Evolutionary conservation across 2,888 invertebrate species (phyloP).

Genomic region (Lithophane socia): DNA sequence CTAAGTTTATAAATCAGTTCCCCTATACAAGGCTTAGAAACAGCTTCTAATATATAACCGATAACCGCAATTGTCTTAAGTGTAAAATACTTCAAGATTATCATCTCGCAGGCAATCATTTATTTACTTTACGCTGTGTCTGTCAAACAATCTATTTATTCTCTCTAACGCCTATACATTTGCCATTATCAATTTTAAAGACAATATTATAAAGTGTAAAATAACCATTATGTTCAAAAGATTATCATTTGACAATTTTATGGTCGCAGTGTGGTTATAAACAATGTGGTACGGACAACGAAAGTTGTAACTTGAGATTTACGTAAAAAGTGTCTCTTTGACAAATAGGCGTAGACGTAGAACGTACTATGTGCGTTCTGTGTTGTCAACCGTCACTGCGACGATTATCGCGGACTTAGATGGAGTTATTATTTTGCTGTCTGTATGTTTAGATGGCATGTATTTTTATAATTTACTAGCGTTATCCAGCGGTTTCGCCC

Average conservation of each 20-base stretch:
- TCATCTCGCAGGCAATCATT: slow-evolving; percentile 59
- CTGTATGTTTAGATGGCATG: not conserved
- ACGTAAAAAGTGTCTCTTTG: slow-evolving; percentile 56
- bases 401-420: slow-evolving; percentile 31
- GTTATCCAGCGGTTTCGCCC: no score
- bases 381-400: slow-evolving; percentile 18
- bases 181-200: slow-evolving; percentile 68
- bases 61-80: slow-evolving; percentile 58
- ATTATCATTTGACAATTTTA: slow-evolving; percentile 74
- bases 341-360: slow-evolving; percentile 27
- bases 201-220: slow-evolving; percentile 70
- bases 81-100: slow-evolving; percentile 64
- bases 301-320: slow-evolving; percentile 65
- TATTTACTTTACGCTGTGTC: slow-evolving; percentile 59
- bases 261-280: slow-evolving; percentile 54
- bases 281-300: slow-evolving; percentile 58
- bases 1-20: slow-evolving; percentile 32
- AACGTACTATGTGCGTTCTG: slow-evolving; percentile 29
- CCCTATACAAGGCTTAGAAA: slow-evolving; percentile 18
- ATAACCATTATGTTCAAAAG: slow-evolving; percentile 67
- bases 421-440: slow-evolving; percentile 40
- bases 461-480: not conserved
- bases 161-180: slow-evolving; percentile 60
- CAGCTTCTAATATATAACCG: slow-evolving; percentile 35
- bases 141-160: slow-evolving; percentile 66